Evolutionary conservation across 1,140 invertebrate genomes (phyloP).

Genomic region (Radopholus similis): DNA sequence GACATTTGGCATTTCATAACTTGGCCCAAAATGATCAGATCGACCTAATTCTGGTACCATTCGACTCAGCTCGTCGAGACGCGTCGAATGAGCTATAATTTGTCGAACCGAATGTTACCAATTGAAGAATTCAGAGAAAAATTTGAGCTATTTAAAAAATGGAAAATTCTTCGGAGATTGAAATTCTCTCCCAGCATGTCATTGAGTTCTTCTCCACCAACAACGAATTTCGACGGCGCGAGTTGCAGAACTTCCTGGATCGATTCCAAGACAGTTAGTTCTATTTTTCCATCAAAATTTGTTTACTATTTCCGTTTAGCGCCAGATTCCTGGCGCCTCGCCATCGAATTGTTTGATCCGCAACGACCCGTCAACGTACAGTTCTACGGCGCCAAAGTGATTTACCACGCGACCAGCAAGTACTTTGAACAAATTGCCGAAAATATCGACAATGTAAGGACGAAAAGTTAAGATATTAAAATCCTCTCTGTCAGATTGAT

Average conservation of each 20-base stretch:
- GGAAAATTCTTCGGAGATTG: not conserved
- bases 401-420: not conserved
- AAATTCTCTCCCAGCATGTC: not conserved
- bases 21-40: not conserved
- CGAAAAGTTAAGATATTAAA: not conserved
- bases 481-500: constrained; percentile 2
- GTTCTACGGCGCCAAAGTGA: constrained; percentile 17
- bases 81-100: not conserved
- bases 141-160: not conserved
- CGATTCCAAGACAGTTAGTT: not conserved
- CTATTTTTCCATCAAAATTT: not conserved
- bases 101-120: not conserved
- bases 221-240: not conserved
- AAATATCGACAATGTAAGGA: not conserved
- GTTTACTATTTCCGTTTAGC: not conserved
- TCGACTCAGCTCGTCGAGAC: not conserved
- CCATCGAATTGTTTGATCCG: not conserved
- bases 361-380: constrained; percentile 11
- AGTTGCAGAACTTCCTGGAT: not conserved
- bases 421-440: constrained; percentile 15
- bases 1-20: no score
- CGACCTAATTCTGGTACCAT: not conserved
- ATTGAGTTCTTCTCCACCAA: not conserved
- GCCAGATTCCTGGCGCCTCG: not conserved
- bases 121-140: not conserved